phyloP scores from a whole-genome alignment of 2,797 vertebrate genomes.

The Carapus acus region DNA sequence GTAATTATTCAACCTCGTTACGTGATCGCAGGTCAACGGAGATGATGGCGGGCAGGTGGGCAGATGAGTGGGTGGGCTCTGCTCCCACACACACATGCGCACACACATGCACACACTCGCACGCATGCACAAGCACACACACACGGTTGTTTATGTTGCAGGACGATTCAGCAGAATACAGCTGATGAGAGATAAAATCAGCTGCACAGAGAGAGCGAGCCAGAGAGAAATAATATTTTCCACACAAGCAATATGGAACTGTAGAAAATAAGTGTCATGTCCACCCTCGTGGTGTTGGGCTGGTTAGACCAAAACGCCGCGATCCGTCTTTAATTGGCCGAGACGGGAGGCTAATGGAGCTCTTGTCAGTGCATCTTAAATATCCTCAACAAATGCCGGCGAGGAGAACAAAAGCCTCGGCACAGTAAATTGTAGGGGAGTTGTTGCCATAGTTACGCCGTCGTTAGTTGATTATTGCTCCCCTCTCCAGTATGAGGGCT shows the following conservation, averaged over 20 bases:
- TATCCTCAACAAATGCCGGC: slow-evolving; percentile 27
- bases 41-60: background rate
- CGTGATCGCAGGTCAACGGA: background rate
- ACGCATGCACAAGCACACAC: too few species aligned
- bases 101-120: too few species aligned
- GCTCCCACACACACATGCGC: too few species aligned
- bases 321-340: slow-evolving; percentile 22
- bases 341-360: slow-evolving; percentile 39
- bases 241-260: too few species aligned
- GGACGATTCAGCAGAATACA: too few species aligned
- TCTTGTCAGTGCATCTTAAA: slow-evolving; percentile 36
- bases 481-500: slow-evolving; percentile 36
- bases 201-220: too few species aligned
- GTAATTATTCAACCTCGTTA: background rate
- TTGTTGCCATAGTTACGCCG: slow-evolving; percentile 68
- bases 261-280: too few species aligned
- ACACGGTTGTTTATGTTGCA: too few species aligned
- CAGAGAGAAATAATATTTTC: too few species aligned
- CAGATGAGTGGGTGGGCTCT: too few species aligned
- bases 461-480: slow-evolving; percentile 41
- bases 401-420: slow-evolving; percentile 56
- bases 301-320: slow-evolving; percentile 10
- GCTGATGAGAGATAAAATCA: too few species aligned
- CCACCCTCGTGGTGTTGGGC: background rate
- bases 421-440: slow-evolving; percentile 63